Evolutionary conservation across 2,888 invertebrate species (phyloP).

Genomic region (Acheta domesticus): DNA sequence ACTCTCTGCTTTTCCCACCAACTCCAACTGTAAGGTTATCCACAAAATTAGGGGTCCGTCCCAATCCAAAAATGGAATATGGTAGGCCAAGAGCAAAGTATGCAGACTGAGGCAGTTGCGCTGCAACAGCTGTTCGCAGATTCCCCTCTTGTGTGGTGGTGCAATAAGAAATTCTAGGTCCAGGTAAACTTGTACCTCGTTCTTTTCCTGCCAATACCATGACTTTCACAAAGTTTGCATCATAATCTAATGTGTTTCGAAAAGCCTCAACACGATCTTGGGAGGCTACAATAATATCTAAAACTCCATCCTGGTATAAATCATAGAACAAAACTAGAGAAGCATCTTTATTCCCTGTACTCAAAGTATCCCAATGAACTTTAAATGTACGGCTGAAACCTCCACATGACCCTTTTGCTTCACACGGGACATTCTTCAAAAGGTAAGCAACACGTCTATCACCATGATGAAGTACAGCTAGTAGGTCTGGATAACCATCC

Average conservation of each 20-base stretch:
- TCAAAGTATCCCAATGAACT: slow-evolving; percentile 71
- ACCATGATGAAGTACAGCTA: slow-evolving; percentile 62
- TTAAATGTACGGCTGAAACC: slow-evolving; percentile 70
- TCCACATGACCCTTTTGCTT: slow-evolving; percentile 53
- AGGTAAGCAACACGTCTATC: slow-evolving; percentile 64
- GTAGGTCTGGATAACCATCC: slow-evolving; percentile 91
- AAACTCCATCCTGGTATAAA: slow-evolving; percentile 89
- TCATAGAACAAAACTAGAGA: slow-evolving; percentile 88
- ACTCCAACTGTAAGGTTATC: slow-evolving; percentile 77
- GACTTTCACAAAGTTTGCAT: slow-evolving; percentile 93
- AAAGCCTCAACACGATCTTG: slow-evolving; percentile 70
- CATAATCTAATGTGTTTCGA: slow-evolving; percentile 84
- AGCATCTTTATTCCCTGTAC: slow-evolving; percentile 68
- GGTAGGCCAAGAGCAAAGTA: slow-evolving; percentile 92
- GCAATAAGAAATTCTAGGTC: slow-evolving; percentile 80
- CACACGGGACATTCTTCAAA: slow-evolving; percentile 75
- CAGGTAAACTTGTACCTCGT: slow-evolving; percentile 58
- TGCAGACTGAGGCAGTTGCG: slow-evolving; percentile 88
- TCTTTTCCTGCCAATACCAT: slow-evolving; percentile 79
- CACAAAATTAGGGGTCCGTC: slow-evolving; percentile 97
- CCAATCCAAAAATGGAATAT: slow-evolving; percentile 94
- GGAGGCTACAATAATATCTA: slow-evolving; percentile 79
- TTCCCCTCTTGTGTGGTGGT: slow-evolving; percentile 87
- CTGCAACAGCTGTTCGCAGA: slow-evolving; percentile 73
- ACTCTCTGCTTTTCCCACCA: slow-evolving; percentile 58